phyloP scores from a whole-genome alignment of 2,888 invertebrate genomes.

The Lithosia quadra region DNA sequence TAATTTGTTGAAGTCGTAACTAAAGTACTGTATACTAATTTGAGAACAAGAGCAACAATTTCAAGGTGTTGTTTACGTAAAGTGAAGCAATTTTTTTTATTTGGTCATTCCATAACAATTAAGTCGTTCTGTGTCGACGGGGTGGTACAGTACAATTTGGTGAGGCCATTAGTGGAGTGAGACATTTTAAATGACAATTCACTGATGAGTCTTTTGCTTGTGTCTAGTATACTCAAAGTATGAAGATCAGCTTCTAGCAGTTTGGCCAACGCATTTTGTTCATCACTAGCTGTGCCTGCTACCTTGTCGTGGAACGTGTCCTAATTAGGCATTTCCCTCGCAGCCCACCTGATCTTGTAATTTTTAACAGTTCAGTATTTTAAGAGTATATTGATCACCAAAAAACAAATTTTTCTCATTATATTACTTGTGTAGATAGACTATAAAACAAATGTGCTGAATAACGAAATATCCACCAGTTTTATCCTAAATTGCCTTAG shows the following conservation, averaged over 20 bases:
- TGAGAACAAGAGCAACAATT: neutral
- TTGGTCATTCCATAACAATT: neutral
- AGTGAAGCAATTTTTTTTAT: neutral
- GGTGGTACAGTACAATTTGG: neutral
- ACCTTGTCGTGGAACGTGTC: neutral
- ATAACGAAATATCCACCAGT: conserved; percentile 3
- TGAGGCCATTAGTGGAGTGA: neutral
- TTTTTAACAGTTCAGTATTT: too few relatives aligned
- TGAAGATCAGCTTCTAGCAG: neutral
- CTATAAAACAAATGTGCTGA: neutral
- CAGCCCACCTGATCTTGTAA: too few relatives aligned
- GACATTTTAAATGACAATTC: neutral
- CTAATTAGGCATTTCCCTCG: too few relatives aligned
- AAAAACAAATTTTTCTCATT: too few relatives aligned
- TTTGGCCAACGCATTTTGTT: neutral
- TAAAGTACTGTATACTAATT: conserved; percentile 8
- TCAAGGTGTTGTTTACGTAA: neutral
- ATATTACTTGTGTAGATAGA: too few relatives aligned
- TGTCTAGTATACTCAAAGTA: neutral
- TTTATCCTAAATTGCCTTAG: conserved; percentile 14
- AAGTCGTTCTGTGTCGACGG: neutral
- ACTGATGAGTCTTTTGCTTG: neutral
- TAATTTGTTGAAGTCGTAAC: conserved; percentile 6
- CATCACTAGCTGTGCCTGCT: too few relatives aligned
- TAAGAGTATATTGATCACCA: too few relatives aligned